Percentiles rank a stretch among this genome's conserved stretches.
Conservation (phyloP, 1,140 invertebrate species). For the Procambarus virginalis region DNA sequence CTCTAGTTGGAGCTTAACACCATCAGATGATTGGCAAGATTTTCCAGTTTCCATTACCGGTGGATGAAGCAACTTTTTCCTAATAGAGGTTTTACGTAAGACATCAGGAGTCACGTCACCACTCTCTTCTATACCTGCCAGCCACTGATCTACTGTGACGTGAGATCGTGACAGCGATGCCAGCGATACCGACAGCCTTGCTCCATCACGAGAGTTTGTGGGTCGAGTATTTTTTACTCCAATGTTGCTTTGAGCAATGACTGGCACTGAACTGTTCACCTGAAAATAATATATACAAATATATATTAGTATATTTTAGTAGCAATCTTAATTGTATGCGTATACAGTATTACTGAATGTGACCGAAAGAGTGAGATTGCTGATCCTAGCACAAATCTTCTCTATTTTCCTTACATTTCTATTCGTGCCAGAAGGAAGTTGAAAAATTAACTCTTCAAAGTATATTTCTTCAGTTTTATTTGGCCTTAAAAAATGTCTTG, state of each 20-base stretch:
- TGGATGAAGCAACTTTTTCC: not conserved
- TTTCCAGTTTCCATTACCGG: not conserved
- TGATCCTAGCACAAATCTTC: too few relatives aligned
- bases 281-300: not conserved
- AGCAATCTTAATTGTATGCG: too few relatives aligned
- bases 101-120: not conserved
- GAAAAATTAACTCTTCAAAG: too few relatives aligned
- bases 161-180: not conserved
- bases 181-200: not conserved
- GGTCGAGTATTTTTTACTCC: not conserved
- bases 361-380: too few relatives aligned
- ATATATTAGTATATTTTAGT: not conserved
- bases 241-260: not conserved
- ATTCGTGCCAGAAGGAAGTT: too few relatives aligned
- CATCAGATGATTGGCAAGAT: not conserved
- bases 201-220: not conserved
- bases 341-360: too few relatives aligned
- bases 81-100: not conserved
- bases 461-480: too few relatives aligned
- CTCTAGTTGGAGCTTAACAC: not conserved
- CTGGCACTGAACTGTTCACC: not conserved
- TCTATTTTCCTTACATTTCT: too few relatives aligned
- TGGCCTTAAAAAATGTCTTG: too few relatives aligned
- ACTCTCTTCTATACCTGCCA: not conserved
- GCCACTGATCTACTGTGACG: conserved; percentile 15